Base-by-base conservation (phyloP, 2,888 invertebrate species). In the Coremacera marginata region DNA sequence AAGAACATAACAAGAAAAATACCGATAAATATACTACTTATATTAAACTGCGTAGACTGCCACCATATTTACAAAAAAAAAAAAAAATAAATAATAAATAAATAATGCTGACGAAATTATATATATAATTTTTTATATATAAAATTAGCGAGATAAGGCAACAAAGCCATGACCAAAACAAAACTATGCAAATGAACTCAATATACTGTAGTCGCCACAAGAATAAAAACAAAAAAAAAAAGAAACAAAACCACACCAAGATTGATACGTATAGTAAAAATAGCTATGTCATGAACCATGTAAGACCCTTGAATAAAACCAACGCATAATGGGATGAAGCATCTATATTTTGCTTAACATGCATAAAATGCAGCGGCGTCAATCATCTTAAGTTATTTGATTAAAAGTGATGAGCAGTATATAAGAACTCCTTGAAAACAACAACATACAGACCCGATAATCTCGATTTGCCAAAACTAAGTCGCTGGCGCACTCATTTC, bases 251-350 rank as follows among this genome's bases (percentile, higher is more conserved):
- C 19, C 44, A 16, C 31, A 37, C 16, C 9, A 27, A 60, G 11
- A 52, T 11, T 31, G 51, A 73, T 63, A 63, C n/a, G 4, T 14
- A n/a, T 4, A 49, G 34, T 27, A 27, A 22, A 67, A 37, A 31
- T 62, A 44, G 63, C 63, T 31, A 51, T 27, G 62, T 65, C 14
- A 16, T 73, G 73, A 73, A 73, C 73, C 73, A 52, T 63, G 63
- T 19, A 31, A 73, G 51, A 73, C 73, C 73, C 52, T 31, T 25
- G 19, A 34, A 49, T 25, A 34, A 4, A n/a, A 16, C 22, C 16
- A 0, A 25, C 14, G 22, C n/a, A n/a, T n/a, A n/a, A n/a, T 8
- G 19, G 57, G 22, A 71, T 27, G 57, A 60, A 51, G 2, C 51
- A 52, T 31, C 49, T 27, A 27, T 22, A 14, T n/a, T 25, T 25